These are phyloP conservation scores for Vanessa cardui DNA, from an alignment of 2,888 invertebrate species.

Conservation along the genomic window DNA sequence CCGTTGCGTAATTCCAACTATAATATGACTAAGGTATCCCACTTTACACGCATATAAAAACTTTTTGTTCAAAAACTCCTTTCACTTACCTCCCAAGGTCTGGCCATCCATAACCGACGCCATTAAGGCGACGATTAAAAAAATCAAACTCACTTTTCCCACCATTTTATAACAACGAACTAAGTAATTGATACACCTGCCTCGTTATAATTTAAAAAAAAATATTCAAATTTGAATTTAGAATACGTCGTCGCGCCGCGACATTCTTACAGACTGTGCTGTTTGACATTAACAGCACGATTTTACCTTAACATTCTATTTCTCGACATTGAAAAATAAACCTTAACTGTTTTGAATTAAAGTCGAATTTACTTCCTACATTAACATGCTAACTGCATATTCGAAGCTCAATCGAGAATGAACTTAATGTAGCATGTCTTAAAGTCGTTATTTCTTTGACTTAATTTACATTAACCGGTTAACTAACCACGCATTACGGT, in stretches of 20 bases:
- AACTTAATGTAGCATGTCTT: constrained; percentile 1
- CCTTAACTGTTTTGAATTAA: background rate
- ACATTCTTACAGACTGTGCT: constrained; percentile 52
- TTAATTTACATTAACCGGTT: constrained; percentile 42
- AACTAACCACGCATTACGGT: constrained; percentile 39
- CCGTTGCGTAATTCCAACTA: background rate
- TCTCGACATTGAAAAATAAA: constrained; percentile 28
- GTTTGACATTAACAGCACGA: constrained; percentile 58
- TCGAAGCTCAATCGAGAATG: background rate
- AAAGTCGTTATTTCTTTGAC: constrained; percentile 31
- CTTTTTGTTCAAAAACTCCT: constrained; percentile 54
- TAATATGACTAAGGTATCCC: constrained; percentile 7
- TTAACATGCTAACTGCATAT: no score
- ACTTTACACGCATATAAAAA: constrained; percentile 9
- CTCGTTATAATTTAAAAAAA: constrained; percentile 34
- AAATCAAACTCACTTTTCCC: constrained; percentile 52
- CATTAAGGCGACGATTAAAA: constrained; percentile 53
- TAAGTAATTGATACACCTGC: background rate
- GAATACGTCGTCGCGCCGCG: constrained; percentile 53
- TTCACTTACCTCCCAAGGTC: constrained; percentile 78
- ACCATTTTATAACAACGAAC: constrained; percentile 49
- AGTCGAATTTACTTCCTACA: background rate
- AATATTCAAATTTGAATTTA: constrained; percentile 46
- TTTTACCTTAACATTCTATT: constrained; percentile 45
- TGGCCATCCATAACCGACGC: constrained; percentile 63